A percentile compares a stretch with the other conserved stretches of the same genome.
phyloP scores from a whole-genome alignment of 2,797 vertebrate species.

The Brotula barbata region DNA sequence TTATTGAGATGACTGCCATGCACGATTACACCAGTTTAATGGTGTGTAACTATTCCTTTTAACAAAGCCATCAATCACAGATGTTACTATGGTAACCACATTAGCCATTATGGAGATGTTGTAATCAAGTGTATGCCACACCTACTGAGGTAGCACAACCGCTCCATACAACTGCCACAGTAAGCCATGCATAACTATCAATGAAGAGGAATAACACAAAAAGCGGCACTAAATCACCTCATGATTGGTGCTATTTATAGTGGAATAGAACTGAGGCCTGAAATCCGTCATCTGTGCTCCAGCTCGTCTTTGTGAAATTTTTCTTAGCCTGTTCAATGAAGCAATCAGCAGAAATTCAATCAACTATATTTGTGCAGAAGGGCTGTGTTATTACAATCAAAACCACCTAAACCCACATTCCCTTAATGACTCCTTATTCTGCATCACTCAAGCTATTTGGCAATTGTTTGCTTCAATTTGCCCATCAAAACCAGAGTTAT shows the following conservation, averaged over 20 bases:
- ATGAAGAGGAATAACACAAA: neutral
- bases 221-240: neutral
- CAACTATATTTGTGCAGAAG: constrained; percentile 59
- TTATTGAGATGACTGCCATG: constrained; percentile 79
- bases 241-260: constrained; percentile 49
- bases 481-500: constrained; percentile 5
- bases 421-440: constrained; percentile 23
- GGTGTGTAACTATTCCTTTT: constrained; percentile 74
- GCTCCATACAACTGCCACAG: neutral
- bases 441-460: constrained; percentile 35
- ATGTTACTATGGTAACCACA: constrained; percentile 67
- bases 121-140: constrained; percentile 49
- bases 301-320: constrained; percentile 53
- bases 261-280: constrained; percentile 52
- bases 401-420: constrained; percentile 48
- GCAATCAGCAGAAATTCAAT: constrained; percentile 67
- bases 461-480: constrained; percentile 29
- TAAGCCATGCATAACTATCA: constrained; percentile 8
- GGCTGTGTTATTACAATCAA: constrained; percentile 65
- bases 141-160: constrained; percentile 16
- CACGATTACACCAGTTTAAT: constrained; percentile 78
- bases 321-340: constrained; percentile 38
- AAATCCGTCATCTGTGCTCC: constrained; percentile 33
- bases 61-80: constrained; percentile 78
- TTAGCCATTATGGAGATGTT: constrained; percentile 58